Evolutionary conservation across 2,113 vertebrate species (phyloP).

Genomic region (Gymnorhina tibicen): DNA sequence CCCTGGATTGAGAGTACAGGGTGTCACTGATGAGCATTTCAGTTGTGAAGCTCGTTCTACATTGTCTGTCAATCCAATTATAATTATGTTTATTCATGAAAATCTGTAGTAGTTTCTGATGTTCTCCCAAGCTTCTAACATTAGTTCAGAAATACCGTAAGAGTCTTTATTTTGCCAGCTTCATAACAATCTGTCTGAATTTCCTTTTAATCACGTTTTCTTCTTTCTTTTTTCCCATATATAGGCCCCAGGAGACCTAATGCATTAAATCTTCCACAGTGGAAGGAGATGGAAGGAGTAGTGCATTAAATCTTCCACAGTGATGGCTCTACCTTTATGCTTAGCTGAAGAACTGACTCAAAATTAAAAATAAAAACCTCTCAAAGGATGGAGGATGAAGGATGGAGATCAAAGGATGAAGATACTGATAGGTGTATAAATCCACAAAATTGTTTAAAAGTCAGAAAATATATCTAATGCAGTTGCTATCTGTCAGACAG

Average conservation of each 20-base stretch:
- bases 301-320: neutral
- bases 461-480: neutral
- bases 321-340: neutral
- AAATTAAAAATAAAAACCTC: neutral
- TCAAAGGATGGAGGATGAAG: too few species aligned
- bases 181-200: slow-evolving; percentile 25
- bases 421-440: neutral
- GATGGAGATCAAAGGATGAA: slow-evolving; percentile 1
- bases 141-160: slow-evolving; percentile 32
- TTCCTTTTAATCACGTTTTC: slow-evolving; percentile 29
- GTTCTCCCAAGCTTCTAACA: slow-evolving; percentile 33
- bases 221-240: slow-evolving; percentile 2
- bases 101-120: slow-evolving; percentile 49
- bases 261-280: neutral
- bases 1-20: neutral
- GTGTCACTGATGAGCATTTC: neutral
- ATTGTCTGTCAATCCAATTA: slow-evolving; percentile 20
- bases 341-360: slow-evolving; percentile 3
- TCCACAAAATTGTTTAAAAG: neutral
- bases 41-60: neutral
- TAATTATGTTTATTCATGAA: slow-evolving; percentile 58
- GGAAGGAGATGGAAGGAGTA: too few species aligned
- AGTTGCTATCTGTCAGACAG: neutral
- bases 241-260: neutral
- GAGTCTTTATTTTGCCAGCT: slow-evolving; percentile 47